Conservation (phyloP, 2,797 vertebrate genomes). For the Hybognathus amarus region DNA sequence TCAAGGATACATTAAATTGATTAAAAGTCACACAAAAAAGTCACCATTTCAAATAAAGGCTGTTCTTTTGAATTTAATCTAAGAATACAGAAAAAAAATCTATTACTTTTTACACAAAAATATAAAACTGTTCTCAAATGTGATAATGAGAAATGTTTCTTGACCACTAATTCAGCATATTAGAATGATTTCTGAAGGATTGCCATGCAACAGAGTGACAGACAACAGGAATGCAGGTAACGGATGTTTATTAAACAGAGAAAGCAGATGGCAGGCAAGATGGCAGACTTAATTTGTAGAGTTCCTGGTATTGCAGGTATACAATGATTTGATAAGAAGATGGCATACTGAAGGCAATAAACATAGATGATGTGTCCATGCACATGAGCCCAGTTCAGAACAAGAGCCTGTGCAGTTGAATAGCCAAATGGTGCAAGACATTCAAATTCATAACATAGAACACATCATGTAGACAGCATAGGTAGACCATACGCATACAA, state of each 20-base stretch:
- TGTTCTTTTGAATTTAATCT: neutral
- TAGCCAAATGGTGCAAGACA: neutral
- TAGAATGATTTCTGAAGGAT: neutral
- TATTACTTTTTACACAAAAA: neutral
- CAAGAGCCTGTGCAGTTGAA: too few relatives aligned
- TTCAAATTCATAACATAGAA: neutral
- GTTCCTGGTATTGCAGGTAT: too few relatives aligned
- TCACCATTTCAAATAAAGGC: neutral
- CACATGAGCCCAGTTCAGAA: too few relatives aligned
- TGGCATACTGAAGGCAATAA: too few relatives aligned
- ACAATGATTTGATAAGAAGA: too few relatives aligned
- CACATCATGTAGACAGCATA: neutral
- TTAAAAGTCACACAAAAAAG: neutral
- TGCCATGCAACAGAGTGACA: neutral
- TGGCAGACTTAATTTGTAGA: too few relatives aligned
- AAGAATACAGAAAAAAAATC: neutral
- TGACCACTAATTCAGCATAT: neutral
- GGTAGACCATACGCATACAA: neutral
- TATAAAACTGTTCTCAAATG: neutral
- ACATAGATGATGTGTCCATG: too few relatives aligned
- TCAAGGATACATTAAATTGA: neutral
- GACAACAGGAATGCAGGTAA: too few relatives aligned
- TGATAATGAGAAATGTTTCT: neutral
- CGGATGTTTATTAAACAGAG: too few relatives aligned
- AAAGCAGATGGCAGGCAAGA: too few relatives aligned